A percentile compares a stretch with the other conserved stretches of the same genome.
Evolutionary conservation across 1,140 invertebrate genomes (phyloP).

Genomic region (Eupeodes corollae): DNA sequence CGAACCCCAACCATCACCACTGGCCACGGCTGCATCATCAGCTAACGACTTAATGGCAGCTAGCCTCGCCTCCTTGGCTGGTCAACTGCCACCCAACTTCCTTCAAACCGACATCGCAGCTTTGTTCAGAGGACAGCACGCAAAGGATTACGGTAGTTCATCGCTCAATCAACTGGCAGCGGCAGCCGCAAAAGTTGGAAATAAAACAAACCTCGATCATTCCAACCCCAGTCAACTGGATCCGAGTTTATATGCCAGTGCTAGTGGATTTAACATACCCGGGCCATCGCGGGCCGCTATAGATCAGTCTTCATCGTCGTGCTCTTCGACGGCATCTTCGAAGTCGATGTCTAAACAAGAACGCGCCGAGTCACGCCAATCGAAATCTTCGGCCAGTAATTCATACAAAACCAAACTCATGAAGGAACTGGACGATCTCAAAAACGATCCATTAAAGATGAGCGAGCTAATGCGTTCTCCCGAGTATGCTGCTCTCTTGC

Average conservation of each 20-base stretch:
- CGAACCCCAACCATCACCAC: constrained; percentile 10
- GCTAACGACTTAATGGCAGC: constrained; percentile 34
- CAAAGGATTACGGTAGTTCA: constrained; percentile 31
- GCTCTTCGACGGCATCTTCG: constrained; percentile 22
- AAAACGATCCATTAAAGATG: constrained; percentile 35
- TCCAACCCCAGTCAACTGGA: neutral
- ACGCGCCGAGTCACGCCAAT: constrained; percentile 12
- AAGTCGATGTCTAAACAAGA: neutral
- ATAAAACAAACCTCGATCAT: constrained; percentile 16
- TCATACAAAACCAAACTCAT: constrained; percentile 35
- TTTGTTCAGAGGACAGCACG: constrained; percentile 21
- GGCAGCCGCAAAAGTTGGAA: constrained; percentile 30
- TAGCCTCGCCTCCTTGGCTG: constrained; percentile 29
- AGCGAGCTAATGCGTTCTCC: constrained; percentile 32
- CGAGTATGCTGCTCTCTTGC: constrained; percentile 29
- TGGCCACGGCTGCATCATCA: constrained; percentile 16
- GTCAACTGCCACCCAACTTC: constrained; percentile 29
- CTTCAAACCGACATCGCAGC: constrained; percentile 24
- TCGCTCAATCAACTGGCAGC: constrained; percentile 31
- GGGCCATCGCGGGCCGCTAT: neutral
- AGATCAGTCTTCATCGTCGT: constrained; percentile 7
- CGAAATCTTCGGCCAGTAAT: constrained; percentile 27
- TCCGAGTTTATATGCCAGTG: neutral
- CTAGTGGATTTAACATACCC: neutral
- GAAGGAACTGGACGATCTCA: constrained; percentile 34